These are phyloP conservation scores for Sus cebifrons DNA, from an alignment of 2,797 vertebrate genomes.

Conservation along the genomic window DNA sequence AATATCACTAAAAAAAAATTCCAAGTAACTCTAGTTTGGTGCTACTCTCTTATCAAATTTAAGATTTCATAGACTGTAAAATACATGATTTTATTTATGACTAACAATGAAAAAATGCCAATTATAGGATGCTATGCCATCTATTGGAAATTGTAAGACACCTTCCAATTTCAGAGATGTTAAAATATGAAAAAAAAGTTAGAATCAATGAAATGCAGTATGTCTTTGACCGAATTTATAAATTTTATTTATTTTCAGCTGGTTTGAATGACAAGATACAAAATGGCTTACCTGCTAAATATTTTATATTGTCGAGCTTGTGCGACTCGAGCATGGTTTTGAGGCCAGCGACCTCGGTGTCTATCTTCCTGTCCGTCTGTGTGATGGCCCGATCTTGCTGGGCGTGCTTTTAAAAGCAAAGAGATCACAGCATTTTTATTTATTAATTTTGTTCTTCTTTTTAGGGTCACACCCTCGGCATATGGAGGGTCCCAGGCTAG, in stretches of 20 bases:
- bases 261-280: background rate
- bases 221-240: background rate
- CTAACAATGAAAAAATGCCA: background rate
- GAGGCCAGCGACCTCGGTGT: constrained; percentile 97
- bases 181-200: background rate
- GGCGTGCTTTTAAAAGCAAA: constrained; percentile 91
- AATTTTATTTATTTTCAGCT: background rate
- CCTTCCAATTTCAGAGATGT: background rate
- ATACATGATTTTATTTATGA: background rate
- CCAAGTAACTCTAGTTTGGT: background rate
- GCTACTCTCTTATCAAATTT: background rate
- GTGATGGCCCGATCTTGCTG: constrained; percentile 95
- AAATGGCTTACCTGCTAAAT: constrained; percentile 95
- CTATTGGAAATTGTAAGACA: background rate
- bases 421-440: constrained; percentile 50
- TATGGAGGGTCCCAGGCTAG: too few relatives aligned
- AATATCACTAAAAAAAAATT: background rate
- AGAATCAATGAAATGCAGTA: background rate
- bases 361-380: constrained; percentile 96
- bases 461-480: too few relatives aligned
- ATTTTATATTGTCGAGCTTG: constrained; percentile 99
- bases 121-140: background rate
- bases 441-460: too few relatives aligned
- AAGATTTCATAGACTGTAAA: background rate
- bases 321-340: constrained; percentile 98